These are phyloP conservation scores for Platichthys flesus DNA, from an alignment of 2,113 vertebrate genomes.

Conservation along the genomic window DNA sequence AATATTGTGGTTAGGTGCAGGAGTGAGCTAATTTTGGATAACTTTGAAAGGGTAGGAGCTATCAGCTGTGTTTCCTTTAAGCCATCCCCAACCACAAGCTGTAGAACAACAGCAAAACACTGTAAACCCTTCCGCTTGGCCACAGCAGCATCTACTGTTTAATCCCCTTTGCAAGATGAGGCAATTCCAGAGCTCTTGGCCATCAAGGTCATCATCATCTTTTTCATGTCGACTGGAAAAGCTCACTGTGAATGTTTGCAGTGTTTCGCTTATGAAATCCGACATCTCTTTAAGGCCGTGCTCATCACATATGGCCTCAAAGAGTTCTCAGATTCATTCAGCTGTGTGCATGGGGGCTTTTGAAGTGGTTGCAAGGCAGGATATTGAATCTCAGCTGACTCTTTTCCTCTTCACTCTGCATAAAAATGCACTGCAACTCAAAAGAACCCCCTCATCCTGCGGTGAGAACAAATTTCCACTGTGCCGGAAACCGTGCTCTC, in stretches of 20 bases:
- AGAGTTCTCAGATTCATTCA: neutral
- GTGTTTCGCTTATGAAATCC: slow-evolving; percentile 5
- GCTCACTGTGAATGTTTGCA: slow-evolving; percentile 8
- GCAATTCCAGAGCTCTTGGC: neutral
- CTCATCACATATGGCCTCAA: slow-evolving; percentile 11
- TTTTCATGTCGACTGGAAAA: slow-evolving; percentile 10
- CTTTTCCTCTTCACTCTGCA: neutral
- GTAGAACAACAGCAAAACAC: neutral
- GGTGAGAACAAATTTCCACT: neutral
- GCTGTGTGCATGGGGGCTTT: too few species aligned
- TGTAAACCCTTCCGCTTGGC: neutral
- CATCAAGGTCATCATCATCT: slow-evolving; percentile 8
- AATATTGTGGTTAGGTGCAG: slow-evolving; percentile 8
- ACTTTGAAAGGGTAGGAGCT: slow-evolving; percentile 9
- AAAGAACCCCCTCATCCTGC: neutral
- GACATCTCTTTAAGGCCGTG: slow-evolving; percentile 13
- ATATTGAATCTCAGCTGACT: too few species aligned
- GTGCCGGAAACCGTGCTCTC: neutral
- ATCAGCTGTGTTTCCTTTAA: slow-evolving; percentile 22
- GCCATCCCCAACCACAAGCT: slow-evolving; percentile 23
- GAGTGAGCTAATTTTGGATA: slow-evolving; percentile 24
- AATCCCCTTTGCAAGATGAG: neutral
- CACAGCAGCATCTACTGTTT: neutral
- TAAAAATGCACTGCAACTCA: neutral
- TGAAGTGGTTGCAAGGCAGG: too few species aligned